Evolutionary conservation across 2,888 invertebrate genomes (phyloP).

Genomic region (Thumatha senex): DNA sequence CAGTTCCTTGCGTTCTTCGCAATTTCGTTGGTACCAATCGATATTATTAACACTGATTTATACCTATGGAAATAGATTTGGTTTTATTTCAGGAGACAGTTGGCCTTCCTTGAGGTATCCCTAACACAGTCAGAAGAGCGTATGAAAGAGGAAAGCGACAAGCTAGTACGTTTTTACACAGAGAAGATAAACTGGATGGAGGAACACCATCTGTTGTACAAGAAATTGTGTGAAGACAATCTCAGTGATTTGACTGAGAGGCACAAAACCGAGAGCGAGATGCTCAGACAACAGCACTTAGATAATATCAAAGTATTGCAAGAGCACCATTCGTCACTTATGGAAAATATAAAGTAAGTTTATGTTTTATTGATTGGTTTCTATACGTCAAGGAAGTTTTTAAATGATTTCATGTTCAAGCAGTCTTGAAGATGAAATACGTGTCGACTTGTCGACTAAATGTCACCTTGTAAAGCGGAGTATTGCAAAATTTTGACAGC

Average conservation of each 20-base stretch:
- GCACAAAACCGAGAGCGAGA: constrained; percentile 68
- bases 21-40: too few relatives aligned
- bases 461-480: too few relatives aligned
- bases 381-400: too few relatives aligned
- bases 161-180: constrained; percentile 72
- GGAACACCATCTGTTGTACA: constrained; percentile 75
- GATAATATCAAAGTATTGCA: constrained; percentile 70
- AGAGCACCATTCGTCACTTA: constrained; percentile 77
- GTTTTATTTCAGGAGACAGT: constrained; percentile 76
- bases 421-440: too few relatives aligned
- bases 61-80: too few relatives aligned
- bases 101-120: constrained; percentile 82
- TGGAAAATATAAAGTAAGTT: constrained; percentile 82
- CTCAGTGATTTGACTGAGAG: constrained; percentile 71
- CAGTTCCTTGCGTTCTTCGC: too few relatives aligned
- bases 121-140: constrained; percentile 82
- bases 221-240: constrained; percentile 80
- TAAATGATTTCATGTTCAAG: too few relatives aligned
- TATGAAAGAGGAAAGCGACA: constrained; percentile 83
- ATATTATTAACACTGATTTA: too few relatives aligned
- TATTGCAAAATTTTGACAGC: too few relatives aligned
- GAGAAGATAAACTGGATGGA: constrained; percentile 80
- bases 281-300: constrained; percentile 73
- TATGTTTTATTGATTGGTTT: background rate
- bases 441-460: too few relatives aligned